These are phyloP conservation scores for Malurus splendens DNA, from an alignment of 2,797 vertebrate genomes.

Conservation along the genomic window DNA sequence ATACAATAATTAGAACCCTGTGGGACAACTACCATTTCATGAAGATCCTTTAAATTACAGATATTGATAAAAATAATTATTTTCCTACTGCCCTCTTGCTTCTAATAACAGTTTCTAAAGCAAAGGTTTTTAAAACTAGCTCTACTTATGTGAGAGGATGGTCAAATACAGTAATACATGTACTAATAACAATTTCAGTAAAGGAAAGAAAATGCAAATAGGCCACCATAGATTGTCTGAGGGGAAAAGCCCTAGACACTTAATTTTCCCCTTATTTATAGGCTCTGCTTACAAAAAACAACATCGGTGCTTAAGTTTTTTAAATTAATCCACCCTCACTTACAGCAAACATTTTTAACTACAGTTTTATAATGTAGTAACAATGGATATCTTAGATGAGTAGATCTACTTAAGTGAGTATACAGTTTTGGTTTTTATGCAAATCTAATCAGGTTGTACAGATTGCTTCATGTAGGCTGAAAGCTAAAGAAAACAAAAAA, in stretches of 20 bases:
- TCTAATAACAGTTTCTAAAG: not conserved
- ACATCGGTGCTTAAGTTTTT: not conserved
- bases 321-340: not conserved
- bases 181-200: not conserved
- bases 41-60: not conserved
- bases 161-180: not conserved
- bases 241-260: not conserved
- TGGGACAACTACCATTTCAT: not conserved
- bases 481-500: not conserved
- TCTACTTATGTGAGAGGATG: not conserved
- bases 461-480: not conserved
- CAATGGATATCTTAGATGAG: not conserved
- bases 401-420: not conserved
- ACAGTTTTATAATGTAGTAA: not conserved
- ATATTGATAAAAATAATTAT: not conserved
- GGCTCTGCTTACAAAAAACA: not conserved
- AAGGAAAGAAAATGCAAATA: not conserved
- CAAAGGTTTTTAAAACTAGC: not conserved
- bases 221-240: fast-evolving
- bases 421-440: not conserved
- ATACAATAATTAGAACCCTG: not conserved
- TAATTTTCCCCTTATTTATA: not conserved
- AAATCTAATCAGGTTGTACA: not conserved
- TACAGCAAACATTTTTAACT: not conserved
- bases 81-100: not conserved